These are phyloP conservation scores for Chirona hameri DNA, from an alignment of 2,888 invertebrate genomes.

Conservation along the genomic window DNA sequence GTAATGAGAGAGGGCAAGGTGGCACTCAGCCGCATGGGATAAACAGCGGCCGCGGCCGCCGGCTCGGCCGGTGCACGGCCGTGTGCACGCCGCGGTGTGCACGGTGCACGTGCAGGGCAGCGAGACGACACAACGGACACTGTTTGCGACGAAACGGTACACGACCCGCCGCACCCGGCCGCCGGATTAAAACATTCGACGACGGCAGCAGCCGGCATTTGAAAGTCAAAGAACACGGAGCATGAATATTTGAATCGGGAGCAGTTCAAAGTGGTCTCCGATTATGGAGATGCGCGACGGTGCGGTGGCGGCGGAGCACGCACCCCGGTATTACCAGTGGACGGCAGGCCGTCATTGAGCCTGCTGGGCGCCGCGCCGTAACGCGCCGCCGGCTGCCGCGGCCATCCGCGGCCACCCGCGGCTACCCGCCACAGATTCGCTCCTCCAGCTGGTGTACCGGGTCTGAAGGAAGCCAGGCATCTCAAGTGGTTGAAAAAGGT, in stretches of 20 bases:
- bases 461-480: too few species aligned
- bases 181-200: constrained; percentile 1
- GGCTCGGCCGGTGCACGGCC: not conserved
- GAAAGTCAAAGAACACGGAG: constrained; percentile 25
- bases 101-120: not conserved
- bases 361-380: not conserved
- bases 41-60: not conserved
- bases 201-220: not conserved
- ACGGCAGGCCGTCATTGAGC: not conserved
- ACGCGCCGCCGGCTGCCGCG: not conserved
- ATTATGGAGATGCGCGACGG: not conserved
- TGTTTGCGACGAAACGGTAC: not conserved
- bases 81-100: not conserved
- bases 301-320: not conserved
- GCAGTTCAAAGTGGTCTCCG: not conserved
- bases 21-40: not conserved
- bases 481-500: too few species aligned
- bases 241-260: constrained; percentile 27
- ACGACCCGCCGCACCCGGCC: not conserved
- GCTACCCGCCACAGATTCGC: too few species aligned
- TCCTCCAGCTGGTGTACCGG: too few species aligned
- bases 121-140: not conserved
- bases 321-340: not conserved
- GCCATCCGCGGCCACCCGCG: too few species aligned
- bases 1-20: not conserved